Conservation (phyloP, 2,113 vertebrate species). For the Laticauda laticaudata region DNA sequence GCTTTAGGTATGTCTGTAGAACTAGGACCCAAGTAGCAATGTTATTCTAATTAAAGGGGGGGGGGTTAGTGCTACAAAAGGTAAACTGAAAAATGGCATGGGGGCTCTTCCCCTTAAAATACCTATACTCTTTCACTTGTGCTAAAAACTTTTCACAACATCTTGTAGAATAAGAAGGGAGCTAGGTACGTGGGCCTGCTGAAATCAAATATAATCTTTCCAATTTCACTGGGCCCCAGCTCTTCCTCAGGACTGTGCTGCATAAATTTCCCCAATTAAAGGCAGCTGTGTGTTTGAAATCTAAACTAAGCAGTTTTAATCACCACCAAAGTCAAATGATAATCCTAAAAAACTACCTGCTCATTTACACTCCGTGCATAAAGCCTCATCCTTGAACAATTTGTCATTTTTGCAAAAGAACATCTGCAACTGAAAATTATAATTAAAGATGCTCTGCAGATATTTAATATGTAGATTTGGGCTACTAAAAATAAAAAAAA, state of each 20-base stretch:
- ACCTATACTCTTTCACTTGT: background rate
- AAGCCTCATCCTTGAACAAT: slow-evolving; percentile 48
- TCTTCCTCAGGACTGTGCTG: slow-evolving; percentile 61
- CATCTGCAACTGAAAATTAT: slow-evolving; percentile 38
- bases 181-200: background rate
- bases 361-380: background rate
- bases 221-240: slow-evolving; percentile 44
- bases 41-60: slow-evolving; percentile 3
- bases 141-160: slow-evolving; percentile 40
- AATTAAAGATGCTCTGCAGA: slow-evolving; percentile 41
- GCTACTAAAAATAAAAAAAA: slow-evolving; percentile 15
- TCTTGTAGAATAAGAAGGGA: background rate
- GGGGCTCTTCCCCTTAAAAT: background rate
- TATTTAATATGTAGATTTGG: slow-evolving; percentile 45
- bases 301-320: slow-evolving; percentile 55
- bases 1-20: background rate
- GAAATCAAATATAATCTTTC: slow-evolving; percentile 38
- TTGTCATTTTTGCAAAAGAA: slow-evolving; percentile 38
- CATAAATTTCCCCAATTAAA: slow-evolving; percentile 57
- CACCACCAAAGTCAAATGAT: slow-evolving; percentile 40
- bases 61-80: background rate
- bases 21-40: slow-evolving; percentile 29
- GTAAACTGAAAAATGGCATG: slow-evolving; percentile 5
- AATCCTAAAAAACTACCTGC: slow-evolving; percentile 61
- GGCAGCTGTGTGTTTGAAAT: slow-evolving; percentile 45